phyloP scores from a whole-genome alignment of 1,140 invertebrate genomes.

The Pogonognathellus flavescens region DNA sequence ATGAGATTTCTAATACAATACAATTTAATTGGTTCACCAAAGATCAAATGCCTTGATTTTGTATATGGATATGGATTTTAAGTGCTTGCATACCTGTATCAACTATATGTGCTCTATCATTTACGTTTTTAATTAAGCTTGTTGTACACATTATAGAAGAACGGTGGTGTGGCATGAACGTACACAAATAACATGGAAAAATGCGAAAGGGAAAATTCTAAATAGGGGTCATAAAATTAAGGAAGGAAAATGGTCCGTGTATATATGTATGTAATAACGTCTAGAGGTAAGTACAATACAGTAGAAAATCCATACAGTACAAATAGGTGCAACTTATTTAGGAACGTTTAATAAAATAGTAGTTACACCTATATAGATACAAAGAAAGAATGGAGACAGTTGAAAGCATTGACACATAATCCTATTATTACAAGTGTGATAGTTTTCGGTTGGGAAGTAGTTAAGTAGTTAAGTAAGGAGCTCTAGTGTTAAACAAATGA shows the following conservation, averaged over 20 bases:
- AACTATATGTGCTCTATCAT: slow-evolving; percentile 4
- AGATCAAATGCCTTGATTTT: slow-evolving; percentile 10
- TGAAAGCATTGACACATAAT: too few relatives aligned
- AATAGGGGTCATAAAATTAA: slow-evolving; percentile 22
- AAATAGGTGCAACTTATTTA: too few relatives aligned
- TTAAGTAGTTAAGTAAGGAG: too few relatives aligned
- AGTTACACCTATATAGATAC: too few relatives aligned
- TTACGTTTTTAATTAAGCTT: slow-evolving; percentile 35
- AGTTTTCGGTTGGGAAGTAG: too few relatives aligned
- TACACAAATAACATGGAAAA: slow-evolving; percentile 13
- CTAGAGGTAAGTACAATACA: too few relatives aligned
- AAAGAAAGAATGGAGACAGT: too few relatives aligned
- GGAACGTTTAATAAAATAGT: too few relatives aligned
- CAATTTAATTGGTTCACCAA: slow-evolving; percentile 32
- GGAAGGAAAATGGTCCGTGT: background rate
- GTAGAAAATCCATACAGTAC: too few relatives aligned
- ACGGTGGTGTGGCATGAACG: background rate
- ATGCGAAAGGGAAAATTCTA: slow-evolving; percentile 44
- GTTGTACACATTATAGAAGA: background rate
- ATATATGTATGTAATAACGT: too few relatives aligned
- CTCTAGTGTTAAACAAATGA: too few relatives aligned
- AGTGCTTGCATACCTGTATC: background rate
- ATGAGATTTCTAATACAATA: slow-evolving; percentile 46
- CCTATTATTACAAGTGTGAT: too few relatives aligned
- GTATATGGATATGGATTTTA: background rate